These are phyloP conservation scores for Pseudochaenichthys georgianus DNA, from an alignment of 2,797 vertebrate genomes.

Conservation along the genomic window DNA sequence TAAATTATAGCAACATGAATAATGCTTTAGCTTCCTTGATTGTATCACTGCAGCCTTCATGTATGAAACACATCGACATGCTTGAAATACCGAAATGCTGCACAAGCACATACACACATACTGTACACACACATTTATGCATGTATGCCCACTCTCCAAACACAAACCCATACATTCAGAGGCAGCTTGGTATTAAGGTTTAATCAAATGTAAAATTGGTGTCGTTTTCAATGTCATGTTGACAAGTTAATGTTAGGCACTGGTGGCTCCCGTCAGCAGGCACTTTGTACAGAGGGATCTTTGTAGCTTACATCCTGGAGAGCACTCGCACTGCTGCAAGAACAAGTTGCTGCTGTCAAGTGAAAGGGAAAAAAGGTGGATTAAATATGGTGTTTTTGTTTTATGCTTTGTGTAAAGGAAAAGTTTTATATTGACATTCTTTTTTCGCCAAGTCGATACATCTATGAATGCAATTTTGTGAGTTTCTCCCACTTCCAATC, in stretches of 20 bases:
- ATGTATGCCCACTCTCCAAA: not conserved
- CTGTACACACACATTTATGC: not conserved
- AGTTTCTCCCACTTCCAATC: not conserved
- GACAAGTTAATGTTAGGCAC: conserved; percentile 50
- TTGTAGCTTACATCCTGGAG: conserved; percentile 22
- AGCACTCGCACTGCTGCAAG: conserved; percentile 26
- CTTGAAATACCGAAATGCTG: conserved; percentile 38
- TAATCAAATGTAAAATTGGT: conserved; percentile 58
- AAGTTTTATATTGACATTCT: conserved; percentile 22
- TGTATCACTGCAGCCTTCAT: conserved; percentile 54
- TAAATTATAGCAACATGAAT: conserved; percentile 74
- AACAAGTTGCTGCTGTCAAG: conserved; percentile 41
- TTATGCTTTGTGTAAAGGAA: conserved; percentile 4
- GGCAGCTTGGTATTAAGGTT: conserved; percentile 38
- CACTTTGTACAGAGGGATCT: conserved; percentile 51
- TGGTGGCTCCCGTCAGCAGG: conserved; percentile 29
- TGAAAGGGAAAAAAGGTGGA: conserved; percentile 8
- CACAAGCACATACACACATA: not conserved
- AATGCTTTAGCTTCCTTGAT: conserved; percentile 58
- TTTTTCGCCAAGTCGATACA: not conserved
- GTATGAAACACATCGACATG: conserved; percentile 43
- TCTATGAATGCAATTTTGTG: conserved; percentile 1
- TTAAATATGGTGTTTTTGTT: conserved; percentile 19
- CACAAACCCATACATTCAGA: conserved; percentile 26
- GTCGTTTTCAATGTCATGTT: conserved; percentile 52